These are phyloP conservation scores for Paedocypris sp. DNA, from an alignment of 2,113 vertebrate genomes.

Conservation along the genomic window DNA sequence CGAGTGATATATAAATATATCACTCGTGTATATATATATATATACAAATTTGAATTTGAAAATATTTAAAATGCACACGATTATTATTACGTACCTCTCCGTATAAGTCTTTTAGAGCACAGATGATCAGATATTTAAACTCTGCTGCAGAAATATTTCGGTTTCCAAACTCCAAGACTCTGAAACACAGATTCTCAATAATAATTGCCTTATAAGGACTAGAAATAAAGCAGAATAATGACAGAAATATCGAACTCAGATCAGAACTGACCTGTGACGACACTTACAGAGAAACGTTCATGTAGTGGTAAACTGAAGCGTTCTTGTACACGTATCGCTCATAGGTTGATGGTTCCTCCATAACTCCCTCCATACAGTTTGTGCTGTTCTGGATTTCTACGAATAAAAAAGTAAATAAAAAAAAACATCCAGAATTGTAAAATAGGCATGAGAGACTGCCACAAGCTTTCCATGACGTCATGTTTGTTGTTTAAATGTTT, in stretches of 20 bases:
- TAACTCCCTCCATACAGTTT: not conserved
- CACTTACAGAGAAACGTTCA: slow-evolving; percentile 79
- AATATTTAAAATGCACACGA: not conserved
- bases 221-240: not conserved
- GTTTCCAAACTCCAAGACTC: slow-evolving; percentile 63
- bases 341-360: slow-evolving; percentile 42
- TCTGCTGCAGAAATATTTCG: slow-evolving; percentile 57
- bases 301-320: slow-evolving; percentile 65
- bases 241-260: not conserved
- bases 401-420: no score
- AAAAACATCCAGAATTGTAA: no score
- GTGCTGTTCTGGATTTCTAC: no score
- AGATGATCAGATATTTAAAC: slow-evolving; percentile 77
- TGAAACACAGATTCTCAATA: no score
- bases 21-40: no score
- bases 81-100: slow-evolving; percentile 67
- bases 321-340: slow-evolving; percentile 68
- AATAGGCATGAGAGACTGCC: no score
- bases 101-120: slow-evolving; percentile 69
- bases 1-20: no score
- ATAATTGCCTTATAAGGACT: no score
- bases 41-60: no score
- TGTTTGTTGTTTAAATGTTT: no score
- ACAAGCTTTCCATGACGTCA: no score
- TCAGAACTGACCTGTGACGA: not conserved